Evolutionary conservation across 2,888 invertebrate genomes (phyloP).

Genomic region (Cryptosula pallasiana): DNA sequence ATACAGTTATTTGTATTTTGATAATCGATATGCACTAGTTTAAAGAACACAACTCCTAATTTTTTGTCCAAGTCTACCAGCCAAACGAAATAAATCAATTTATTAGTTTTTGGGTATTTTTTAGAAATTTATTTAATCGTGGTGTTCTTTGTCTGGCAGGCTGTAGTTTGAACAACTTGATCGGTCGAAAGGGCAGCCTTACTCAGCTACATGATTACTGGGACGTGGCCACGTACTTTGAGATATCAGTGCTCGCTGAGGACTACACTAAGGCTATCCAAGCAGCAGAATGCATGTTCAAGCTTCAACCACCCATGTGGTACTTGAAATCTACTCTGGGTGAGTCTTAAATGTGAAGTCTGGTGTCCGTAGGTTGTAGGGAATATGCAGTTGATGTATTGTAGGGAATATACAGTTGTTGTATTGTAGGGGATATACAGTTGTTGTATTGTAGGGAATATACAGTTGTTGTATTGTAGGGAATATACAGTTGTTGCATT

Average conservation of each 20-base stretch:
- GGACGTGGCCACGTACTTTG: constrained; percentile 98
- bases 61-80: too few species aligned
- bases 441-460: too few species aligned
- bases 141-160: too few species aligned
- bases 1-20: too few species aligned
- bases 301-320: constrained; percentile 58
- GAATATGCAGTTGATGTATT: too few species aligned
- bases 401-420: neutral
- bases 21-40: too few species aligned
- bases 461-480: neutral
- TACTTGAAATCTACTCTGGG: constrained; percentile 68
- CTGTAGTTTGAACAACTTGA: constrained; percentile 90
- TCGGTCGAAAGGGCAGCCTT: constrained; percentile 94
- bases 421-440: neutral
- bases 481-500: neutral
- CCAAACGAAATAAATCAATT: too few species aligned
- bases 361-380: neutral
- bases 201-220: constrained; percentile 91
- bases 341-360: neutral
- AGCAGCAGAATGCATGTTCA: constrained; percentile 69
- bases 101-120: too few species aligned
- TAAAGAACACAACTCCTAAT: too few species aligned
- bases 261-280: constrained; percentile 94
- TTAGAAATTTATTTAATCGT: too few species aligned
- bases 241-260: constrained; percentile 93